Conservation (phyloP, 2,888 invertebrate genomes). For the Mythimna pallens region DNA sequence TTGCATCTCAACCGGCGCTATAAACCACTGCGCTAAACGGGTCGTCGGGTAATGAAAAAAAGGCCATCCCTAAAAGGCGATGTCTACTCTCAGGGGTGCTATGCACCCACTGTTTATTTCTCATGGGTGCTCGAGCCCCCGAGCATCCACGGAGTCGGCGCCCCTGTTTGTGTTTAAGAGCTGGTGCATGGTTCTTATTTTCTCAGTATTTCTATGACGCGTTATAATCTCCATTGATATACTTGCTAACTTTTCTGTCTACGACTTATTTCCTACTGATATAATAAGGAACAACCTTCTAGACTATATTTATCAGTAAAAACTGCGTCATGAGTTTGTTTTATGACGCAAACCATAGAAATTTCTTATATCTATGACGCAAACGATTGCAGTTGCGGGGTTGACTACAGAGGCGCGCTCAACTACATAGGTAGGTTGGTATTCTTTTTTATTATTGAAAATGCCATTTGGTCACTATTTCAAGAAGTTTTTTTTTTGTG, state of each 20-base stretch:
- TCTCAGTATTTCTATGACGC: background rate
- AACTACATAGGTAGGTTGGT: no score
- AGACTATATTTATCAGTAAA: conserved; percentile 3
- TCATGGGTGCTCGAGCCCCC: no score
- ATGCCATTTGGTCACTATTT: no score
- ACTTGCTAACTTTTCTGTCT: background rate
- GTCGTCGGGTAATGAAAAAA: no score
- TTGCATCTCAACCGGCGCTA: no score
- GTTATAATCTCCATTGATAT: conserved; percentile 1
- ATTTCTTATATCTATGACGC: background rate
- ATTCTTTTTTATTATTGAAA: no score
- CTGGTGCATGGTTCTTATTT: background rate
- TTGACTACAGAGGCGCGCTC: background rate
- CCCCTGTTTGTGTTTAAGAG: background rate
- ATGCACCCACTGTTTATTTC: no score
- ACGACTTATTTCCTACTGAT: background rate
- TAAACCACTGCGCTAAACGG: no score
- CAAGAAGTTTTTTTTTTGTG: no score
- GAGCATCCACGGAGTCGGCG: no score
- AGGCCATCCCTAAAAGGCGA: no score
- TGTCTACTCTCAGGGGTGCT: no score
- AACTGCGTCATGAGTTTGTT: background rate
- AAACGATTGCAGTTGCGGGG: background rate
- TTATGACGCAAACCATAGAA: background rate
- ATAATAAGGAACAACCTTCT: background rate